phyloP scores from a whole-genome alignment of 2,113 vertebrate genomes.

The Apodemus speciosus region DNA sequence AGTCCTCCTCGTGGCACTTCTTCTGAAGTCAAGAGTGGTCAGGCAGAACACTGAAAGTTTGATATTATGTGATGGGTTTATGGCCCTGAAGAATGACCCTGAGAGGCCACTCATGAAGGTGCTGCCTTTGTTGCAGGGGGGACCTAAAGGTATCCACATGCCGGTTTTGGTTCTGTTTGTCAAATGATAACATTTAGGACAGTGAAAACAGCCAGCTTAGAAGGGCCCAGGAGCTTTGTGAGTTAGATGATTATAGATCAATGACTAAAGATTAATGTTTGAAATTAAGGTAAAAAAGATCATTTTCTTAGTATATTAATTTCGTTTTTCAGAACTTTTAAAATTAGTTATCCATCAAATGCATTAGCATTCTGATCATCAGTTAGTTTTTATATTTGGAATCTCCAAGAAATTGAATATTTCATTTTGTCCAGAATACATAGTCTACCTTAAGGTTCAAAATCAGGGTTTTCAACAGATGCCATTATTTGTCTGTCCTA shows the following conservation, averaged over 20 bases:
- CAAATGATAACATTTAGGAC: not conserved
- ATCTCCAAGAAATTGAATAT: not conserved
- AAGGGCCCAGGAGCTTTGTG: not conserved
- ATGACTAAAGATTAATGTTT: not conserved
- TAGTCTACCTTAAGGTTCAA: not conserved
- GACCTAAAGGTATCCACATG: not conserved
- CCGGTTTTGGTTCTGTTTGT: too few species aligned
- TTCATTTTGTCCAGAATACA: not conserved
- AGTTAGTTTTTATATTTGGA: not conserved
- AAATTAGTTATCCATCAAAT: not conserved
- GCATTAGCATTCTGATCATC: not conserved
- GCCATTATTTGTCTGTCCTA: too few species aligned
- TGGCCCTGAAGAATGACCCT: not conserved
- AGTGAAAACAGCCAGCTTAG: not conserved
- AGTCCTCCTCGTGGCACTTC: not conserved
- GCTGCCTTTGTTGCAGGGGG: not conserved
- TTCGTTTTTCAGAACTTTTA: not conserved
- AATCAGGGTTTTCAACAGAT: not conserved
- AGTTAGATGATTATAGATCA: not conserved
- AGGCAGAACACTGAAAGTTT: too few species aligned
- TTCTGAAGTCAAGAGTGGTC: not conserved
- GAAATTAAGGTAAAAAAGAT: not conserved
- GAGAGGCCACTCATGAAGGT: not conserved
- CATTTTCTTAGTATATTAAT: not conserved
- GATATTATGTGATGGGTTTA: not conserved